Evolutionary conservation across 2,888 invertebrate species (phyloP), one percentile per base, ranked within the genome.

Genomic region (Petrolisthes cinctipes): DNA sequence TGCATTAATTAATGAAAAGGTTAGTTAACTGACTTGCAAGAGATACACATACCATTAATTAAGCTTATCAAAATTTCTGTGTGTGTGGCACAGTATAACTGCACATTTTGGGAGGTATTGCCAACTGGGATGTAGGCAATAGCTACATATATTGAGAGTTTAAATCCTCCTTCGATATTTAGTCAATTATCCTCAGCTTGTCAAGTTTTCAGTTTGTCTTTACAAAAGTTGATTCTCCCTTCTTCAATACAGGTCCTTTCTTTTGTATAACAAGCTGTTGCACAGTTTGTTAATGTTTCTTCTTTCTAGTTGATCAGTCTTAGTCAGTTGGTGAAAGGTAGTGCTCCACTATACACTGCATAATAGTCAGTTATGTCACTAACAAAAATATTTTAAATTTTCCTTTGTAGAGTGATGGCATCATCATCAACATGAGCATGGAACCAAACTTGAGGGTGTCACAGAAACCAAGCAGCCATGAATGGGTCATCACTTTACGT

Each of bases 391-490:
- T 37, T 0, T 37, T 1, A 37, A 37, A 37, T 5, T 78, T 78
- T 81, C 54, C 9, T 68, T 84, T 84, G 54, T 83, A 90, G 90
- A 88, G 71, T 54, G 83, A 87, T 20, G 85, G 89, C 94, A 94
- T 91, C 94, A 94, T 87, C 56, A 82, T 80, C 17, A 85, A 75
- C 61, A 76, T 90, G 54, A 89, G 87, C 89, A 94, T 94, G 91
- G 94, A 95, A 90, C 93, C 95, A 89, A 94, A 94, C 0, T 94
- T 94, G 6, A 94, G 94, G 71, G 94, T 95, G 85, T 94, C 95
- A 79, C 94, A 95, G 7, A 95, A 95, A 92, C 94, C 94, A 85
- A 94, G 94, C 87, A 93, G 93, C 91, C 94, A 94, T 20, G 94
- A 94, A 90, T 95, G 95, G 95, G 93, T 93, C 7, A 95, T 95